A percentile compares a stretch with the other conserved stretches of the same genome.
Evolutionary conservation across 1,140 invertebrate genomes (phyloP).

Genomic region (Dryas iulia): DNA sequence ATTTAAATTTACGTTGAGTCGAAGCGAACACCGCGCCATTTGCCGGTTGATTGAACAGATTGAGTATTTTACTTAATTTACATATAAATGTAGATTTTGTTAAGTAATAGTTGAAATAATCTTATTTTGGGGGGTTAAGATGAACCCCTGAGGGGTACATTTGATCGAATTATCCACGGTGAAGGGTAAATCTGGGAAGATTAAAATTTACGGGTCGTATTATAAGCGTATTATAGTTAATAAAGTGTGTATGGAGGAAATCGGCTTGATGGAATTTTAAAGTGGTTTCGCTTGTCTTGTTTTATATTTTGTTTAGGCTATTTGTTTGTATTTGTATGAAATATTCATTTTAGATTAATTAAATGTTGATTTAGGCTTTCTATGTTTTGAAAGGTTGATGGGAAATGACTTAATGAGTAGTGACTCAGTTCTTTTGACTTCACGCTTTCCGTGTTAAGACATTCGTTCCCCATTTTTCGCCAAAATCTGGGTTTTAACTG

Average conservation of each 20-base stretch:
- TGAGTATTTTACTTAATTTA: conserved; percentile 41
- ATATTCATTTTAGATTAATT: too few species aligned
- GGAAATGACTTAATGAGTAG: too few species aligned
- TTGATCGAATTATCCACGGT: conserved; percentile 6
- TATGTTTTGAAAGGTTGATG: too few species aligned
- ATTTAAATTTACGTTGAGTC: conserved; percentile 39
- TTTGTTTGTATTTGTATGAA: too few species aligned
- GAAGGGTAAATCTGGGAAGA: conserved; percentile 13
- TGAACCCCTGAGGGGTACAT: conserved; percentile 14
- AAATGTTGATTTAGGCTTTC: too few species aligned
- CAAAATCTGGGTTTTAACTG: too few species aligned
- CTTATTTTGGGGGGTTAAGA: conserved; percentile 14
- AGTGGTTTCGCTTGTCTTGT: background rate
- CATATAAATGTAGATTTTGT: conserved; percentile 44
- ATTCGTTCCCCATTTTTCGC: too few species aligned
- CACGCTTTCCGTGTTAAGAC: too few species aligned
- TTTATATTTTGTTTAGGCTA: too few species aligned
- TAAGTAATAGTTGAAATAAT: conserved; percentile 36
- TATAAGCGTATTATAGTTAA: background rate
- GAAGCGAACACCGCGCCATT: conserved; percentile 33
- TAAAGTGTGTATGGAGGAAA: background rate
- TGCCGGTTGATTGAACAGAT: conserved; percentile 38
- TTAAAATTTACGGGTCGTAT: background rate
- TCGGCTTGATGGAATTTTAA: background rate
- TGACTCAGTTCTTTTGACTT: too few species aligned